Base-by-base conservation (phyloP, 2,113 vertebrate species). In the Tychaedon coryphoeus region DNA sequence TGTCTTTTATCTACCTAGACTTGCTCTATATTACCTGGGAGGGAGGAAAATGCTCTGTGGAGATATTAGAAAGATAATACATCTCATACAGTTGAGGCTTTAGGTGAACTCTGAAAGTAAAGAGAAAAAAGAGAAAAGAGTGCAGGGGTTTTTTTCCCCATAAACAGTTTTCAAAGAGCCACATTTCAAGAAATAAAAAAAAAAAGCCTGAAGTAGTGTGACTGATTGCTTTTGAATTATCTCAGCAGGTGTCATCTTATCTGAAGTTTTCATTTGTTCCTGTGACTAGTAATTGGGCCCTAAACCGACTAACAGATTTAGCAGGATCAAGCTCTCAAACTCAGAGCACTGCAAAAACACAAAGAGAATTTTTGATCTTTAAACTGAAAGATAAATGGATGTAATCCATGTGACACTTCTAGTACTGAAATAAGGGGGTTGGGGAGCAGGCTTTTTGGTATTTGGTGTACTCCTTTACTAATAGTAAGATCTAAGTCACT, bases 141-240 rank as follows among this genome's bases (percentile, higher is more conserved):
- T 20, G 10, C 0, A 10, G 47, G 12, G 6, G 19, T 38, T 86
- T 73, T 56, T 28, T 29, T 24, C 2, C 40, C 62, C 64, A 54
- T 50, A 43, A 58, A 62, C 10, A 83, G n/a, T 42, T 96, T 95
- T 72, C 83, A 91, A 58, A 79, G 57, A 75, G 8, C 8, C 38
- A 34, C 42, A 54, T 72, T 57, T 87, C 43, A 69, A 89, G 42
- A 10, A 34, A n/a, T 60, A 56, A 43, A 57, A 75, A 54, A 38
- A 51, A 53, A 56, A 61, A 85, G 54, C 38, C 62, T 81, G 61
- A 77, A 91, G 66, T 36, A 76, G 38, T 10, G 38, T 50, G 73
- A 74, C 88, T 76, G 89, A 96, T 88, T 87, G 70, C 74, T 91
- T 92, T 95, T 91, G 87, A 94, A 87, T 90, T 90, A 78, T 90